These are phyloP conservation scores for Oreochromis niloticus DNA, from an alignment of 2,113 vertebrate species.

Conservation along the genomic window DNA sequence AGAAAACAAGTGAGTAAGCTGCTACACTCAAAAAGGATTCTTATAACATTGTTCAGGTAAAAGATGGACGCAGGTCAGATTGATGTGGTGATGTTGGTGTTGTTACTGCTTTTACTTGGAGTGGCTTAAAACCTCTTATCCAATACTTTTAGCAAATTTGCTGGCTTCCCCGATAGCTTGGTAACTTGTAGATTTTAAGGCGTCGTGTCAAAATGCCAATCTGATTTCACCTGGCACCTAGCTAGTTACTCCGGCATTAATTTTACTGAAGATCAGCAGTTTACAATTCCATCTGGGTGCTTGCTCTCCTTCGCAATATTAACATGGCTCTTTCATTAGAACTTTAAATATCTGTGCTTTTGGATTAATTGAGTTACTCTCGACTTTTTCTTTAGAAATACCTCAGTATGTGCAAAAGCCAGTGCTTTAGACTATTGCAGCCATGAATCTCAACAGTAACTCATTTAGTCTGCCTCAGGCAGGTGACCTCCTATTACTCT, in stretches of 20 bases:
- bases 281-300: background rate
- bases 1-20: background rate
- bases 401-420: background rate
- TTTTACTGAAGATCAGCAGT: background rate
- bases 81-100: background rate
- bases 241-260: background rate
- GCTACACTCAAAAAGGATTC: background rate
- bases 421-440: background rate
- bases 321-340: background rate
- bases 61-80: background rate
- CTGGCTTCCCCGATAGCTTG: background rate
- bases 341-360: background rate
- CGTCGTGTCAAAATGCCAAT: accelerated
- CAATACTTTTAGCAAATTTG: background rate
- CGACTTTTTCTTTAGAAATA: background rate
- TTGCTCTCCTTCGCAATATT: background rate
- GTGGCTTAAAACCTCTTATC: background rate
- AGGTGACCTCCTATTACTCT: background rate
- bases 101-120: background rate
- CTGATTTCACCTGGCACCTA: background rate
- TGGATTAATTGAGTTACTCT: background rate
- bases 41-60: background rate
- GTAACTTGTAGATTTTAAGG: background rate
- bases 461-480: background rate
- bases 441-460: background rate